Evolutionary conservation across 2,888 invertebrate genomes (phyloP).

Genomic region (Dynastes hyllus): DNA sequence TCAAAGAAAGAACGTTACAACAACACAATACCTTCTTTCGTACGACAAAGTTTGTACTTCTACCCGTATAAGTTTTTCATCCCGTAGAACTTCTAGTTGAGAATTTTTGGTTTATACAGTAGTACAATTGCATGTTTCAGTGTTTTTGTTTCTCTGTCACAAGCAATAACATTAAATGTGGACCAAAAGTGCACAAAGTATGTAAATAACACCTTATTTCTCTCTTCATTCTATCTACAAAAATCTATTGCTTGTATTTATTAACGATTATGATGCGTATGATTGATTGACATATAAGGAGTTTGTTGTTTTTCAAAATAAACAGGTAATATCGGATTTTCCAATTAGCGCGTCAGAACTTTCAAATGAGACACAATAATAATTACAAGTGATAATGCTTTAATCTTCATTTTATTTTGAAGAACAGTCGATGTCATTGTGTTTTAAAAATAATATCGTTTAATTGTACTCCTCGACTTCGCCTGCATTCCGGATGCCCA

Average conservation of each 20-base stretch:
- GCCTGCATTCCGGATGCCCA: too few species aligned
- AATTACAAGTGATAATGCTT: too few species aligned
- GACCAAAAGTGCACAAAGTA: constrained; percentile 62
- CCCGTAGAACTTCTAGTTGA: constrained; percentile 30
- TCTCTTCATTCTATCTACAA: constrained; percentile 43
- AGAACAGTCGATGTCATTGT: too few species aligned
- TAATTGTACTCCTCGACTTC: too few species aligned
- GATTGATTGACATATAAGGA: constrained; percentile 35
- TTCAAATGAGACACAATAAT: too few species aligned
- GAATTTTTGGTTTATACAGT: constrained; percentile 45
- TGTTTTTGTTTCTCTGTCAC: constrained; percentile 65
- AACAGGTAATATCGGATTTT: too few species aligned
- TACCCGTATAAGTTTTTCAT: neutral
- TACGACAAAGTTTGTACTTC: neutral
- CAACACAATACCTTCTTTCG: constrained; percentile 9
- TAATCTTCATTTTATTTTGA: too few species aligned
- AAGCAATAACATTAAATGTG: constrained; percentile 62
- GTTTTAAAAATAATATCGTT: too few species aligned
- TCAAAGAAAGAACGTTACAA: constrained; percentile 4
- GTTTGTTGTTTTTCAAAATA: neutral
- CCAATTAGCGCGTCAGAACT: too few species aligned
- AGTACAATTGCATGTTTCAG: constrained; percentile 62
- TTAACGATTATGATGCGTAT: constrained; percentile 23
- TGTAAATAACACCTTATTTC: constrained; percentile 57
- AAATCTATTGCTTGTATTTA: constrained; percentile 47